phyloP scores from a whole-genome alignment of 2,113 vertebrate species.

The Mastomys natalensis region DNA sequence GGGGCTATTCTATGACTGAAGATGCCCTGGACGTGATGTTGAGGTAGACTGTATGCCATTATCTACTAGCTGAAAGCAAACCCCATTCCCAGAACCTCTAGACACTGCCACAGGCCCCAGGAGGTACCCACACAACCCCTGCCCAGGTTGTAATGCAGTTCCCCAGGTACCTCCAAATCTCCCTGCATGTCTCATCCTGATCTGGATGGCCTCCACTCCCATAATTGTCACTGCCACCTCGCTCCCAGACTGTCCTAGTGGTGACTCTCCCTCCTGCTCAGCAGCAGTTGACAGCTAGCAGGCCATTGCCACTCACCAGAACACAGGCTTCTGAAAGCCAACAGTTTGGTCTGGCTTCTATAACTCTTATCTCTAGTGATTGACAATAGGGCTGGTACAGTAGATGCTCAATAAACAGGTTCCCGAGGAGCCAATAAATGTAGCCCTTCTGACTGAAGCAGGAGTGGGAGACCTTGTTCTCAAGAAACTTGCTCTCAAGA shows the following conservation, averaged over 20 bases:
- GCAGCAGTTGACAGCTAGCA: not conserved
- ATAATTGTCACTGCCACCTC: not conserved
- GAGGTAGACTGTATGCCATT: not conserved
- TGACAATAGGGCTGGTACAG: not conserved
- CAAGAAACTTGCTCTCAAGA: accelerated
- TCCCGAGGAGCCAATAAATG: not conserved
- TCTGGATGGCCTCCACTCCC: not conserved
- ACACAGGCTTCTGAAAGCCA: not conserved
- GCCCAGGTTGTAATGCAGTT: not conserved
- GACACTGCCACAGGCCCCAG: not conserved
- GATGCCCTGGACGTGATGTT: not conserved
- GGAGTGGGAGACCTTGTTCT: not conserved
- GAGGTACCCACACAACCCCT: not conserved
- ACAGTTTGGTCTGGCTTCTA: not conserved
- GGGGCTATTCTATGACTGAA: accelerated
- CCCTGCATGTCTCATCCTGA: not conserved
- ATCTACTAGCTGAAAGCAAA: too few species aligned
- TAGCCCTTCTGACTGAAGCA: not conserved
- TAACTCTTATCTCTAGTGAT: not conserved
- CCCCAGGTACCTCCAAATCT: not conserved
- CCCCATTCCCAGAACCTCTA: not conserved
- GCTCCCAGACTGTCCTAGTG: not conserved
- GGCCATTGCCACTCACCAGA: not conserved
- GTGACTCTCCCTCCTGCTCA: not conserved
- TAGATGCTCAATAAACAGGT: not conserved